Conservation (phyloP, 2,113 vertebrate genomes). For the human region GRCh38 chr1:110111001-110111500, state of each 20-base stretch:
- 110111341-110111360: neutral
- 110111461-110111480: no score
- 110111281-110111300: rapidly evolving
- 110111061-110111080: neutral
- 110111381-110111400: neutral
- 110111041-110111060: neutral
- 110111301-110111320: neutral
- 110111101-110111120: neutral
- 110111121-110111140: neutral
- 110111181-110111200: rapidly evolving
- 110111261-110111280: neutral
- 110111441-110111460: neutral
- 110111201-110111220: neutral
- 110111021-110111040: neutral
- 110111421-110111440: neutral
- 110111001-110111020: neutral
- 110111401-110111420: neutral
- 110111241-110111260: neutral
- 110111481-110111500: no score
- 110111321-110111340: rapidly evolving
- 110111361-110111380: neutral
- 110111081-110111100: rapidly evolving
- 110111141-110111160: rapidly evolving
- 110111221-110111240: neutral
- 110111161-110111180: no score